Base-by-base conservation (phyloP, 2,113 vertebrate species). In the Rhea pennata region DNA sequence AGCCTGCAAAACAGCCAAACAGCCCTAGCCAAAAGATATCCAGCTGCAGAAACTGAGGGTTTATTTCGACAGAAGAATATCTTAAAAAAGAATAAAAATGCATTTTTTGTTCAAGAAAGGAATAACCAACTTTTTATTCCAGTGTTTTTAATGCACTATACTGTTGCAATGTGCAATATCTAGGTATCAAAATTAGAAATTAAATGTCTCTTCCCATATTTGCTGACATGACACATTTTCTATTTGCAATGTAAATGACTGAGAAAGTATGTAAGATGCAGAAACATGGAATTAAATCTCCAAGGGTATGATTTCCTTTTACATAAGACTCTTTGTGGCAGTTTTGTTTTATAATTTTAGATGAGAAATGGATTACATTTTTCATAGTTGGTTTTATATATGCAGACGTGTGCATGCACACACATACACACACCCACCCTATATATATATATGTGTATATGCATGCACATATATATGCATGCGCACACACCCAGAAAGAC, bases 1-100 rank as follows among this genome's bases (percentile, higher is more conserved):
- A 8, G 12, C 31, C 44, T 1, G 0, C 42, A 66, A 44, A 0
- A 1, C 13, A 79, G 40, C 9, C 0, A 0, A 78, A 48, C 0
- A 0, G 15, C 5, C 1, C 53, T 19, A 33, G 26, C 22, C 3
- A 5, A 31, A 83, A 65, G 29, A 82, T 15, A 15, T 23, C 42
- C 29, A 42, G 26, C 22, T 86, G 83, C 39, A 66, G 51, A 86
- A 92, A 83, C 17, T 3, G 31, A 79, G 39, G 29, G 29, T 7
- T 4, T 50, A 6, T 78, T 77, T 36, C 8, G 64, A 54, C 23
- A 21, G 39, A 14, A 64, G 26, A 86, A 54, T 9, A 73, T 7
- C 3, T 50, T 29, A 2, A 53, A 39, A 82, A 58, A 15, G 3
- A 3, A 20, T 27, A 6, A 15, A 29, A 56, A 48, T 3, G 21